Evolutionary conservation across 1,140 invertebrate species (phyloP), one percentile per base, ranked within the genome.

Genomic region (Cotesia chilonis): DNA sequence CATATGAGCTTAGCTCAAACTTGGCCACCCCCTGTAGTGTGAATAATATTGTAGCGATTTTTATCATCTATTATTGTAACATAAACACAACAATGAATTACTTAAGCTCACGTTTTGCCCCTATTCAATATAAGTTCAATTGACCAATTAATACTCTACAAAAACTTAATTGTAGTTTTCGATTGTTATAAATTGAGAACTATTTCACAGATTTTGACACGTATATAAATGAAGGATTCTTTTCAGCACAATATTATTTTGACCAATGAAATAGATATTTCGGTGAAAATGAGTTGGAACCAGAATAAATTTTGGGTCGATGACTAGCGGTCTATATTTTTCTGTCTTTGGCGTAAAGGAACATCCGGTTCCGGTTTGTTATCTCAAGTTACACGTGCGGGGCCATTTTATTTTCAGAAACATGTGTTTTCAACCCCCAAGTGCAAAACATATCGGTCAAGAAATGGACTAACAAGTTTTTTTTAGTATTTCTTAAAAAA

Each of bases 311-410:
- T 57, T 63, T 7, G 14, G 65, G 70, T 59, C 38, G 61, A 9
- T 20, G n/a, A 28, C 10, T 68, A 66, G 47, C 5, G 10, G 41
- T 55, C 67, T 61, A 35, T 61, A 28, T 47, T 70, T 14, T 69
- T 82, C 77, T 79, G 75, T 79, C 72, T 81, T 71, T 70, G n/a
- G 38, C 35, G 68, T 64, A 67, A 35, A 65, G 20, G 71, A 41
- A 70, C 81, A 82, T 83, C 83, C 80, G 78, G 76, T 83, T 83
- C 82, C 82, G 81, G 78, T 75, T 47, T 69, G 76, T 83, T 83
- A 82, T 83, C 81, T 82, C 76, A 77, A 72, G 75, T 81, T 81
- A 83, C 81, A 82, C 64, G 74, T 77, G 74, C 72, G 75, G 72
- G 76, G 70, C 71, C 73, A 76, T 60, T 3, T 74, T 74, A 83